Evolutionary conservation across 2,113 vertebrate genomes (phyloP).

Genomic region (Erythrolamprus reginae): DNA sequence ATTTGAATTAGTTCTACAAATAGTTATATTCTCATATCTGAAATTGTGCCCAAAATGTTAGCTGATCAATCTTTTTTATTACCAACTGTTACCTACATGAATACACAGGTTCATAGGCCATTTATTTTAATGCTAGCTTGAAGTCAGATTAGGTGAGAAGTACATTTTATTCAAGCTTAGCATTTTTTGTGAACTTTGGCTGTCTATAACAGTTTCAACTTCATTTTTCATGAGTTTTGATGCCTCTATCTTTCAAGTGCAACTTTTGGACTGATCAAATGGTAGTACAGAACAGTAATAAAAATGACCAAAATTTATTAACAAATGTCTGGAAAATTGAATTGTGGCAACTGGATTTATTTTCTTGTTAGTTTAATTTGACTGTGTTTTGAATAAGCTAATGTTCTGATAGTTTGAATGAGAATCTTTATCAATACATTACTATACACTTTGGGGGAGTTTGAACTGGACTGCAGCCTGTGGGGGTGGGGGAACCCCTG

Average conservation of each 20-base stretch:
- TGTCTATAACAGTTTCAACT: background rate
- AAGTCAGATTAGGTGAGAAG: background rate
- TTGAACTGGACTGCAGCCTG: background rate
- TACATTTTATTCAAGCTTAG: background rate
- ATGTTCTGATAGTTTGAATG: background rate
- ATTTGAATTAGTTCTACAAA: background rate
- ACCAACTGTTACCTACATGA: background rate
- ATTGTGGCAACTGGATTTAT: background rate
- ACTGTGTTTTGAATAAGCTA: background rate
- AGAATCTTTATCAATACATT: background rate
- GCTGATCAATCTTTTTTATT: background rate
- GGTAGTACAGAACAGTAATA: background rate
- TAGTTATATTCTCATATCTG: background rate
- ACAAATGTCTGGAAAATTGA: background rate
- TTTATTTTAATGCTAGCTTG: background rate
- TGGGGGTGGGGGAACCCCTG: background rate
- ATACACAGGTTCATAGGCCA: background rate
- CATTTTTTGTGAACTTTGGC: background rate
- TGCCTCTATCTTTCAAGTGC: background rate
- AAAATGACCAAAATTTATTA: background rate
- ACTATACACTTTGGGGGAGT: background rate
- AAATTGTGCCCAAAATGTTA: background rate
- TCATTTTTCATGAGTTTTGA: background rate
- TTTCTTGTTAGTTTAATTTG: background rate
- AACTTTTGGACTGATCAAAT: background rate